These are phyloP conservation scores for Scolanthus callimorphus DNA, from an alignment of 92 coral and sea anemone species.

Conservation along the genomic window DNA sequence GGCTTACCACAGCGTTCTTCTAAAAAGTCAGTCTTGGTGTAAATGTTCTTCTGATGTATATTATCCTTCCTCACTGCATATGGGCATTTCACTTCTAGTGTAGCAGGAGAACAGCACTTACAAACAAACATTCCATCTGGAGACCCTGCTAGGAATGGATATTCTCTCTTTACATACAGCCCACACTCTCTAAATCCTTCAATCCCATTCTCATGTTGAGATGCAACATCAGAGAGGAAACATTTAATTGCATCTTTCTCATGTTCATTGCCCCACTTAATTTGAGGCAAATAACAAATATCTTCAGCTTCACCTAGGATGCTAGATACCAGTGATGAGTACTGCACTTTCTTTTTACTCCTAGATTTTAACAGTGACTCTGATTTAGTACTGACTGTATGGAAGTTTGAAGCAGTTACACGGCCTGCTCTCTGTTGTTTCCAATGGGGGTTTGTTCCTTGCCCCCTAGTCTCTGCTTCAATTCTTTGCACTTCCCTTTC, in stretches of 20 bases:
- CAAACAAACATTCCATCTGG: slow-evolving; percentile 52
- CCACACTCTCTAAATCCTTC: slow-evolving; percentile 51
- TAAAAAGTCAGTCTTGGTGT: slow-evolving; percentile 27
- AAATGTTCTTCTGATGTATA: slow-evolving; percentile 27
- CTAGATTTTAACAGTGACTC: slow-evolving; percentile 22
- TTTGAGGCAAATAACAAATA: slow-evolving; percentile 49
- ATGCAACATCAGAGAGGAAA: slow-evolving; percentile 33
- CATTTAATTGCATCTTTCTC: slow-evolving; percentile 36
- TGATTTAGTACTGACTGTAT: slow-evolving; percentile 33
- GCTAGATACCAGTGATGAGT: too few relatives aligned
- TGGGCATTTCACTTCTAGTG: slow-evolving; percentile 43
- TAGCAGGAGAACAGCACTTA: slow-evolving; percentile 28
- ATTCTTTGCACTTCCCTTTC: slow-evolving; percentile 19
- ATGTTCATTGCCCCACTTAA: slow-evolving; percentile 35
- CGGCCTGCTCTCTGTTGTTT: slow-evolving; percentile 41
- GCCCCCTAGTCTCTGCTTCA: slow-evolving; percentile 48
- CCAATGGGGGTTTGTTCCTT: slow-evolving; percentile 23
- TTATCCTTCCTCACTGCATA: slow-evolving; percentile 22
- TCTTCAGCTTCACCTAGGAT: too few relatives aligned
- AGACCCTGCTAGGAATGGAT: slow-evolving; percentile 60
- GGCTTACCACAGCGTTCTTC: slow-evolving; percentile 41
- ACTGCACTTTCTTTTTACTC: slow-evolving; percentile 13
- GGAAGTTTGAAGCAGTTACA: slow-evolving; percentile 48
- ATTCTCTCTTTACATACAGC: too few relatives aligned
- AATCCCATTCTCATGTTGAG: slow-evolving; percentile 45